Evolutionary conservation across 2,113 vertebrate genomes (phyloP).

Genomic region (Phrynocephalus versicolor): DNA sequence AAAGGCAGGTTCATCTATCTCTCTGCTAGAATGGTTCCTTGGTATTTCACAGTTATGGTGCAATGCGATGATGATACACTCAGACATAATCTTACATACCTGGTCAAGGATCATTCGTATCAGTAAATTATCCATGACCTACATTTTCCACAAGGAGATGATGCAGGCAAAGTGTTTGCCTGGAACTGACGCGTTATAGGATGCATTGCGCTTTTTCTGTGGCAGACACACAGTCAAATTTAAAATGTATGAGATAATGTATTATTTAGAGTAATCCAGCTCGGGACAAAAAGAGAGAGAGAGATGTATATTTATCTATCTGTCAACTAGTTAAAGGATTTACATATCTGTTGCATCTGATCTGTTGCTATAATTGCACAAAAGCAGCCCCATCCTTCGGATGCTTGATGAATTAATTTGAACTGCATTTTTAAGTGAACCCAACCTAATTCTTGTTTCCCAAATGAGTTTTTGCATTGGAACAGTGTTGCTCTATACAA

Average conservation of each 20-base stretch:
- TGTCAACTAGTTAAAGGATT: slow-evolving; percentile 31
- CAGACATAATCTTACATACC: slow-evolving; percentile 11
- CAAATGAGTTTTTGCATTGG: background rate
- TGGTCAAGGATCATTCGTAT: slow-evolving; percentile 17
- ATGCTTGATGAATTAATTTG: background rate
- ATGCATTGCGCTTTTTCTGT: slow-evolving; percentile 45
- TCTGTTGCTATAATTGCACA: background rate
- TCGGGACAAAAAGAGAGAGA: background rate
- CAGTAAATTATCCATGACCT: slow-evolving; percentile 39
- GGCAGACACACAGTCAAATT: slow-evolving; percentile 48
- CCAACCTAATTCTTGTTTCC: background rate
- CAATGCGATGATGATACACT: slow-evolving; percentile 18
- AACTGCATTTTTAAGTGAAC: background rate
- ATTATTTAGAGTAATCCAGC: slow-evolving; percentile 47
- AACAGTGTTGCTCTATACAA: background rate
- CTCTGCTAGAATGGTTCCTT: background rate
- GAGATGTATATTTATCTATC: background rate
- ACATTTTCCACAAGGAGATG: slow-evolving; percentile 39
- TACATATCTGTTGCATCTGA: slow-evolving; percentile 16
- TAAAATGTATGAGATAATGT: slow-evolving; percentile 55
- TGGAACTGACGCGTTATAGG: slow-evolving; percentile 42
- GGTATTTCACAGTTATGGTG: slow-evolving; percentile 35
- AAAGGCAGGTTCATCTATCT: background rate
- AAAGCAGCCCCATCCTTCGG: background rate
- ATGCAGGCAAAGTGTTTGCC: slow-evolving; percentile 47